Base-by-base conservation (phyloP, 2,797 vertebrate genomes). In the Distichodus sexfasciatus region DNA sequence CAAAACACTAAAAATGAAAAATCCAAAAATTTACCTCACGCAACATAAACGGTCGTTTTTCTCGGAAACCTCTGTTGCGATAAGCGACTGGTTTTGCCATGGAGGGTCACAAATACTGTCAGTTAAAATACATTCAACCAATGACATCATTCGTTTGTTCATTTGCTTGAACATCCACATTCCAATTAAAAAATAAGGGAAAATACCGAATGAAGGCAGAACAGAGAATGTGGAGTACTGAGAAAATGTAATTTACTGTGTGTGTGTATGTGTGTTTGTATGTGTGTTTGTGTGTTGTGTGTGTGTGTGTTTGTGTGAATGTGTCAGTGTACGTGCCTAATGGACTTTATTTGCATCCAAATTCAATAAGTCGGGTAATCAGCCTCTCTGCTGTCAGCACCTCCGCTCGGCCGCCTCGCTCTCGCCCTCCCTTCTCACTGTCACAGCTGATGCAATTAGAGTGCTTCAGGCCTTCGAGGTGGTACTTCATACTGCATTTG, bases 401-500 rank as follows among this genome's bases (percentile, higher is more conserved):
- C 55, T 36, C 35, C 36, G 41, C 59, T 51, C 33, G 7, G 0
- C 71, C 57, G 19, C 48, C 44, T 54, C 59, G 33, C 43, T 61
- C 66, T 70, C 38, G 41, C 35, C 29, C 72, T 66, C 36, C 29
- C 61, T 71, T 15, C 40, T 55, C 38, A 69, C 48, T 63, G 19
- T 75, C 41, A 69, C 71, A 47, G 31, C 50, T 17, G 76, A 75
- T 63, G 62, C 72, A 66, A 36, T 75, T 63, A 63, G 38, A 69
- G 44, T 29, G 9, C 60, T 66, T 79, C 64, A 71, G 69, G 67
- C 74, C 41, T 72, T 58, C 77, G 75, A 76, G 62, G 65, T 74
- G 64, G 19, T 70, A 80, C 83, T 60, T 71, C 63, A 80, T 82
- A 84, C 76, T 53, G 74, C 57, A 74, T 65, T 57, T 61, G 79